Conservation (phyloP, 2,888 invertebrate species). For the Torymus tubicola region DNA sequence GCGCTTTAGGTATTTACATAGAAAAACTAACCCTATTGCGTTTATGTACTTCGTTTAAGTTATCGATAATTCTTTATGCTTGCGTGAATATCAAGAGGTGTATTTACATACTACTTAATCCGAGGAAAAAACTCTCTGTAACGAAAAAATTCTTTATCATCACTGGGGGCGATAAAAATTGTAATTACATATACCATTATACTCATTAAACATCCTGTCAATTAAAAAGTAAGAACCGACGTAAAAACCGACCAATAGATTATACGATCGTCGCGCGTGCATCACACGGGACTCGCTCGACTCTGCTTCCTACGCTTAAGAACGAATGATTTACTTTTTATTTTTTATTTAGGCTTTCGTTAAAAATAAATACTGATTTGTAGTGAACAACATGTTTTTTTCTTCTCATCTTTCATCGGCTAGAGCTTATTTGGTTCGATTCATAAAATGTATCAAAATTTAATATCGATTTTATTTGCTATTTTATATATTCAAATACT, state of each 20-base stretch:
- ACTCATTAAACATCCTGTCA: conserved; percentile 44
- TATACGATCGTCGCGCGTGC: conserved; percentile 66
- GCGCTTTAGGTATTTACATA: conserved; percentile 70
- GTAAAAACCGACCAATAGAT: conserved; percentile 66
- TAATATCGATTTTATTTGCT: conserved; percentile 1
- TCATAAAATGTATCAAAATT: conserved; percentile 20
- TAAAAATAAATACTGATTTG: too few species aligned
- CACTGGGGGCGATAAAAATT: conserved; percentile 48
- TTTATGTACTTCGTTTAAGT: conserved; percentile 72
- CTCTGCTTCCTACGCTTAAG: conserved; percentile 23
- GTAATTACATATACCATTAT: conserved; percentile 28
- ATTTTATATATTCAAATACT: too few species aligned
- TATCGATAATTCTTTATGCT: conserved; percentile 73
- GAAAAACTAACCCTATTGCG: conserved; percentile 75
- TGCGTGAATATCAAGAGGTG: conserved; percentile 72
- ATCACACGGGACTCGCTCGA: conserved; percentile 63
- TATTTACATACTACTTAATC: conserved; percentile 76
- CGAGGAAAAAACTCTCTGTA: conserved; percentile 71
- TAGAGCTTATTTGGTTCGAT: too few species aligned
- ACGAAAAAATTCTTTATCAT: conserved; percentile 59
- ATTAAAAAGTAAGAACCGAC: conserved; percentile 55
- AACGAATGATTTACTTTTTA: conserved; percentile 11
- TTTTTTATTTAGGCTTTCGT: conserved; percentile 15
- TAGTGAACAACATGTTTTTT: too few species aligned
- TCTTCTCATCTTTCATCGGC: too few species aligned